These are phyloP conservation scores for Lindbergichthys nudifrons DNA, from an alignment of 2,797 vertebrate genomes.

Conservation along the genomic window DNA sequence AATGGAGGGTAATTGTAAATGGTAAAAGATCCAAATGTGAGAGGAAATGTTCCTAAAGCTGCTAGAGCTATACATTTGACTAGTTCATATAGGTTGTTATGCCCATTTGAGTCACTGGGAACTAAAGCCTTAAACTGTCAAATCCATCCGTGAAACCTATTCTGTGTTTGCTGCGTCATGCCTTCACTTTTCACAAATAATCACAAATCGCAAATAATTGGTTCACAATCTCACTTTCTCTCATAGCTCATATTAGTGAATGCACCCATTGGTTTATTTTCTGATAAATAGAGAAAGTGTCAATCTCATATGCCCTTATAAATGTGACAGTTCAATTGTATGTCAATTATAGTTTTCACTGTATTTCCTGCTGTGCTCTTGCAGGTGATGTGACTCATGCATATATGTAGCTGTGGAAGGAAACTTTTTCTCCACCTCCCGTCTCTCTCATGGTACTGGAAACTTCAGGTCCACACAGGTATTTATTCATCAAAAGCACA, in stretches of 20 bases:
- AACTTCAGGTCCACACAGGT: constrained; percentile 12
- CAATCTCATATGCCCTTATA: neutral
- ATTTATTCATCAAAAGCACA: constrained; percentile 54
- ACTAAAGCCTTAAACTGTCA: constrained; percentile 31
- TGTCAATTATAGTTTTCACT: constrained; percentile 4
- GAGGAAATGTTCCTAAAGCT: constrained; percentile 11
- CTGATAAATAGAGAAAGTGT: neutral
- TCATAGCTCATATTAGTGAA: constrained; percentile 18
- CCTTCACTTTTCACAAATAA: constrained; percentile 21
- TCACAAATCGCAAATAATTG: constrained; percentile 43
- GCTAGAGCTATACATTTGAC: neutral
- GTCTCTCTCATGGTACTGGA: neutral
- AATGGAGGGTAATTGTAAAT: constrained; percentile 7
- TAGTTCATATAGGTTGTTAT: neutral
- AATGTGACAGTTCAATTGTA: neutral
- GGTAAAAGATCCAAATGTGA: constrained; percentile 15
- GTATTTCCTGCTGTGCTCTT: neutral
- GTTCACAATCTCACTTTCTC: constrained; percentile 40
- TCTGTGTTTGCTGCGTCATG: constrained; percentile 29
- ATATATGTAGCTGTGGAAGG: neutral
- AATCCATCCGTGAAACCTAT: constrained; percentile 39
- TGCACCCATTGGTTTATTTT: constrained; percentile 9
- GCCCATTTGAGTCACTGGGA: constrained; percentile 14
- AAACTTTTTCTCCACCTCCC: constrained; percentile 1
- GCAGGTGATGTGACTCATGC: neutral